These are phyloP conservation scores for Orthonevra nobilis DNA, from an alignment of 2,888 invertebrate species.

Conservation along the genomic window DNA sequence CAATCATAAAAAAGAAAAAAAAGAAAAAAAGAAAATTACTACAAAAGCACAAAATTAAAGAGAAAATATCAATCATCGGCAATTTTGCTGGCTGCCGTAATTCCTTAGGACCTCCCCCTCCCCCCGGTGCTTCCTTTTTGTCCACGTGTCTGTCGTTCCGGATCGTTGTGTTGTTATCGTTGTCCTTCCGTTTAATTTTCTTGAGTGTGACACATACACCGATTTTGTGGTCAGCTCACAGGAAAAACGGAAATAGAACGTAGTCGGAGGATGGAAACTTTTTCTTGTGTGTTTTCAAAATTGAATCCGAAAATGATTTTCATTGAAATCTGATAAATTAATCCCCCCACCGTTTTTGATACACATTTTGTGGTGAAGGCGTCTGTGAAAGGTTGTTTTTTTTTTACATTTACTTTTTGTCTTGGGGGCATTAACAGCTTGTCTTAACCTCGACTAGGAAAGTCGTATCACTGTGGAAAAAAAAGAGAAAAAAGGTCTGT, in stretches of 20 bases:
- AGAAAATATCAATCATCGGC: slow-evolving; percentile 62
- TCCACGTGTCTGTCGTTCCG: too few relatives aligned
- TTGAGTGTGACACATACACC: slow-evolving; percentile 24
- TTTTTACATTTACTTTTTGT: too few relatives aligned
- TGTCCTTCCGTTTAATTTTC: slow-evolving; percentile 57
- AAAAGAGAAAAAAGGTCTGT: too few relatives aligned
- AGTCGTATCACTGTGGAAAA: too few relatives aligned
- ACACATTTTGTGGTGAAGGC: too few relatives aligned
- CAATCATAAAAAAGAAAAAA: not conserved
- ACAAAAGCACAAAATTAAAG: slow-evolving; percentile 46
- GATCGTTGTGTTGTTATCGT: slow-evolving; percentile 1
- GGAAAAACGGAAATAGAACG: slow-evolving; percentile 1
- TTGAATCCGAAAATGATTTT: slow-evolving; percentile 54
- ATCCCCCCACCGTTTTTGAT: too few relatives aligned
- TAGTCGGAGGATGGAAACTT: slow-evolving; percentile 26
- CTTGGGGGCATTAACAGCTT: too few relatives aligned
- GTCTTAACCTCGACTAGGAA: too few relatives aligned
- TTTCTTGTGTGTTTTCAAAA: slow-evolving; percentile 36
- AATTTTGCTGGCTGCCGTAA: slow-evolving; percentile 53
- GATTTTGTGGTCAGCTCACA: slow-evolving; percentile 27
- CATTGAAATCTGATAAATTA: slow-evolving; percentile 46
- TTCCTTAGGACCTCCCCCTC: slow-evolving; percentile 28
- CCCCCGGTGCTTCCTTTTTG: too few relatives aligned
- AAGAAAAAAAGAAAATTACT: not conserved
- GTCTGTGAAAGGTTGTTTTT: too few relatives aligned